Evolutionary conservation across 2,113 vertebrate genomes (phyloP).

Genomic region (rabbit (Oryctolagus cuniculus)): mOryCun1.1 NC_091434.1:95618501-95619000

Average conservation of each 20-base stretch:
- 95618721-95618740: conserved; percentile 92
- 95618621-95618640: conserved; percentile 87
- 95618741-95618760: conserved; percentile 93
- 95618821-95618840: conserved; percentile 94
- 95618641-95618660: conserved; percentile 87
- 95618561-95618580: conserved; percentile 83
- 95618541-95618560: conserved; percentile 69
- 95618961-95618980: conserved; percentile 90
- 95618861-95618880: conserved; percentile 91
- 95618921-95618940: conserved; percentile 93
- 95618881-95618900: conserved; percentile 92
- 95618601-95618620: conserved; percentile 80
- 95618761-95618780: conserved; percentile 94
- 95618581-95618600: conserved; percentile 77
- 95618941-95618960: conserved; percentile 93
- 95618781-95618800: conserved; percentile 94
- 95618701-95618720: conserved; percentile 91
- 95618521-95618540: conserved; percentile 57
- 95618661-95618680: conserved; percentile 83
- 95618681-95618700: conserved; percentile 90
- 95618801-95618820: conserved; percentile 93
- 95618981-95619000: conserved; percentile 90
- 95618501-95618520: conserved; percentile 54
- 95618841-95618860: conserved; percentile 93
- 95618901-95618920: conserved; percentile 93